Conservation (phyloP, 2,113 vertebrate genomes). For the Eulemur rufifrons region DNA sequence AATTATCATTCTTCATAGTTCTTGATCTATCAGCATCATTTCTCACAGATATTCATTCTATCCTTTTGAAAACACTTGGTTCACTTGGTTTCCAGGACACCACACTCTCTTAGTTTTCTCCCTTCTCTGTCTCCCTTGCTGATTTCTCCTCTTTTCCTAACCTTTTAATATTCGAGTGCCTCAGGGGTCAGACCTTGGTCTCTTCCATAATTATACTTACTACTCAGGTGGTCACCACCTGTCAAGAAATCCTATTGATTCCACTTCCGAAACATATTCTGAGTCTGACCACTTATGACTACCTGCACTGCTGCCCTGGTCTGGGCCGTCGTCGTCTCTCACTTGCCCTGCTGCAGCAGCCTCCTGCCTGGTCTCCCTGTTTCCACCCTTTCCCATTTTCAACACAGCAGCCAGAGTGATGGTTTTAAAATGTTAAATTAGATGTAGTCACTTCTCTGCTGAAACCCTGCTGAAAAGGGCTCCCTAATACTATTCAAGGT, state of each 20-base stretch:
- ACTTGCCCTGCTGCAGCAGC: neutral
- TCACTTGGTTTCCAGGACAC: neutral
- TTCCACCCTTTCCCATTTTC: neutral
- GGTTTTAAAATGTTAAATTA: constrained; percentile 10
- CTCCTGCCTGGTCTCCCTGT: neutral
- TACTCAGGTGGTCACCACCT: neutral
- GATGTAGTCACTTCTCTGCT: neutral
- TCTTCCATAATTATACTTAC: neutral
- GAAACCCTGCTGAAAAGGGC: neutral
- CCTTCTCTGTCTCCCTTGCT: neutral
- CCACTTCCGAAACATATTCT: neutral
- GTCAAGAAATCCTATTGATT: neutral
- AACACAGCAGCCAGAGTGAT: neutral
- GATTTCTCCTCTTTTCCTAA: neutral
- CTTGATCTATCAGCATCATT: neutral
- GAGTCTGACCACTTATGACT: neutral
- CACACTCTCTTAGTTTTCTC: neutral
- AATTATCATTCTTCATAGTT: neutral
- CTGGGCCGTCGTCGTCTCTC: neutral
- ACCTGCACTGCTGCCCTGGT: neutral
- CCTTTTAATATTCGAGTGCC: neutral
- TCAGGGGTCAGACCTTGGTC: neutral
- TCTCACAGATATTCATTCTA: neutral
- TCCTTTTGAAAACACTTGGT: neutral
- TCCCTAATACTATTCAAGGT: neutral